Conservation (phyloP, 2,797 vertebrate species). For the Pseudopleuronectes americanus region DNA sequence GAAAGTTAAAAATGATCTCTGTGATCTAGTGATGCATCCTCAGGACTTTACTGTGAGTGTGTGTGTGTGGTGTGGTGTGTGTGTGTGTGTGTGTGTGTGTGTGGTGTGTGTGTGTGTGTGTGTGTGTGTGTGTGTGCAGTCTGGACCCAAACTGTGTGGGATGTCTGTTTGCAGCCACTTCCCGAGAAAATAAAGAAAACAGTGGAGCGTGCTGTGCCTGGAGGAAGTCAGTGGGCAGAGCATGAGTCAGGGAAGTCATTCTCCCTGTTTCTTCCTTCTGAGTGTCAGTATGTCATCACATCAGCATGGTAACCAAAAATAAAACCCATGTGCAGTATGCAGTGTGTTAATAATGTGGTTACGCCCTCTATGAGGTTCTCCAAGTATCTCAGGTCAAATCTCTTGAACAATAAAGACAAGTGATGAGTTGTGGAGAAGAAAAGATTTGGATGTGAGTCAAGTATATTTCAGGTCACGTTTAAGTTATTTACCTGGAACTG, state of each 20-base stretch:
- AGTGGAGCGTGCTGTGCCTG: neutral
- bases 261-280: neutral
- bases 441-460: neutral
- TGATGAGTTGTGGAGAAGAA: neutral
- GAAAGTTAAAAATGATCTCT: neutral
- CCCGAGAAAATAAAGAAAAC: slow-evolving; percentile 2
- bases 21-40: neutral
- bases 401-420: neutral
- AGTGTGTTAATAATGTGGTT: neutral
- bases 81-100: neutral
- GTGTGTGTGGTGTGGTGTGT: neutral
- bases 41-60: neutral
- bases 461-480: too few species aligned
- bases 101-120: neutral
- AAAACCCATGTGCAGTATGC: neutral
- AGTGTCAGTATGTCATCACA: slow-evolving; percentile 5
- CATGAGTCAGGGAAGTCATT: neutral
- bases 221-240: neutral
- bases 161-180: neutral
- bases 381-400: too few species aligned
- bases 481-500: too few species aligned
- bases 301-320: neutral
- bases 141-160: slow-evolving; percentile 1
- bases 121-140: neutral
- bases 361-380: neutral